Conservation (phyloP, 1,140 invertebrate genomes). For the Tenebrio molitor region DNA sequence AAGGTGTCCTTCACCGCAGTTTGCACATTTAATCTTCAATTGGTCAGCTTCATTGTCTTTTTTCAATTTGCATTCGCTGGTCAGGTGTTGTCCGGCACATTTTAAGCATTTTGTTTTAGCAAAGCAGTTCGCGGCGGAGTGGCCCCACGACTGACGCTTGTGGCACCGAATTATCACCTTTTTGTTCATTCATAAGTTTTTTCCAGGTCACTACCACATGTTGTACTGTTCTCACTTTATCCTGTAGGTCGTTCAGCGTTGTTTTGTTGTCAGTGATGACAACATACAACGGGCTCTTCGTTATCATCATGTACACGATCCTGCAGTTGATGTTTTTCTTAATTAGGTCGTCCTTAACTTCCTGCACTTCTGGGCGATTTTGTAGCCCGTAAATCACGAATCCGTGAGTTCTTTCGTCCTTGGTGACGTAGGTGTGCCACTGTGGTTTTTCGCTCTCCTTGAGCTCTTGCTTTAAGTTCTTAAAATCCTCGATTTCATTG, state of each 20-base stretch:
- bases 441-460: too few relatives aligned
- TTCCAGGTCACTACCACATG: neutral
- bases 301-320: neutral
- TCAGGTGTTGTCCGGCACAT: neutral
- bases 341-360: neutral
- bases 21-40: neutral
- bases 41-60: neutral
- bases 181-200: neutral
- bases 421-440: neutral
- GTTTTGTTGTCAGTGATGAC: neutral
- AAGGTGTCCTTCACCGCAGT: neutral
- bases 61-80: neutral
- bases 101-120: neutral
- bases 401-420: neutral
- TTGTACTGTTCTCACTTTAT: neutral
- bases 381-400: neutral
- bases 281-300: neutral
- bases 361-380: neutral
- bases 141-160: neutral
- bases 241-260: too few relatives aligned
- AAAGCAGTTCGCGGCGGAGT: neutral
- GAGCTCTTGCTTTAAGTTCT: too few relatives aligned
- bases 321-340: neutral
- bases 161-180: too few relatives aligned
- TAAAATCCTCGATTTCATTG: too few relatives aligned